phyloP scores from a whole-genome alignment of 2,113 vertebrate species.

The Anseranas semipalmata region DNA sequence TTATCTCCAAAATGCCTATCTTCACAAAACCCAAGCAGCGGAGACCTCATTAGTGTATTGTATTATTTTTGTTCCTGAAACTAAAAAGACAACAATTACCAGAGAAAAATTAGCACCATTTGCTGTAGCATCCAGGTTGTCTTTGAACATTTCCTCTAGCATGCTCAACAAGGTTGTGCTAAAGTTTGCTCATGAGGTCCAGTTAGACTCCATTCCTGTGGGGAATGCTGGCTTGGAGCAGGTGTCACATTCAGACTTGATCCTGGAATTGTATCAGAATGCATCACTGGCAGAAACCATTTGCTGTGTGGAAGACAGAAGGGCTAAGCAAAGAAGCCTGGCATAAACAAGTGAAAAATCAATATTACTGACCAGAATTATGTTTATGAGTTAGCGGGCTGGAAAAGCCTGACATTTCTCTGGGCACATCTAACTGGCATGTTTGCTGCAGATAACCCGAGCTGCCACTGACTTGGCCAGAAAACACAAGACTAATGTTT shows the following conservation, averaged over 20 bases:
- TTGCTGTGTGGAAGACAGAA: not conserved
- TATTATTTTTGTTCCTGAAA: not conserved
- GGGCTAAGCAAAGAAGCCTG: not conserved
- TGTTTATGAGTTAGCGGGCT: not conserved
- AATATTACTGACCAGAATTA: not conserved
- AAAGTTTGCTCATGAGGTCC: not conserved
- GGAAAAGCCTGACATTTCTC: not conserved
- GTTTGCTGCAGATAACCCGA: conserved; percentile 20
- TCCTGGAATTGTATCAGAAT: not conserved
- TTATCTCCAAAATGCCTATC: not conserved
- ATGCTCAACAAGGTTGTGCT: not conserved
- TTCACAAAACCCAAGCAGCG: not conserved
- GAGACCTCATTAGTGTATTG: not conserved
- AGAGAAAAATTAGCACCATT: not conserved
- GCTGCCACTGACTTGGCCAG: not conserved
- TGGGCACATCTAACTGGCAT: not conserved
- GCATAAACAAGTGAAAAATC: not conserved
- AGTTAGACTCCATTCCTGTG: not conserved
- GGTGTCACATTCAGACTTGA: not conserved
- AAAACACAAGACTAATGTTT: conserved; percentile 3
- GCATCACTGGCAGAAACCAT: not conserved
- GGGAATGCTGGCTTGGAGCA: not conserved
- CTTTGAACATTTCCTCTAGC: not conserved
- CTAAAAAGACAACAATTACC: not conserved
- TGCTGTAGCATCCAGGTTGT: not conserved